These are phyloP conservation scores for Nannoperca obscura DNA, from an alignment of 2,797 vertebrate genomes.

Conservation along the genomic window DNA sequence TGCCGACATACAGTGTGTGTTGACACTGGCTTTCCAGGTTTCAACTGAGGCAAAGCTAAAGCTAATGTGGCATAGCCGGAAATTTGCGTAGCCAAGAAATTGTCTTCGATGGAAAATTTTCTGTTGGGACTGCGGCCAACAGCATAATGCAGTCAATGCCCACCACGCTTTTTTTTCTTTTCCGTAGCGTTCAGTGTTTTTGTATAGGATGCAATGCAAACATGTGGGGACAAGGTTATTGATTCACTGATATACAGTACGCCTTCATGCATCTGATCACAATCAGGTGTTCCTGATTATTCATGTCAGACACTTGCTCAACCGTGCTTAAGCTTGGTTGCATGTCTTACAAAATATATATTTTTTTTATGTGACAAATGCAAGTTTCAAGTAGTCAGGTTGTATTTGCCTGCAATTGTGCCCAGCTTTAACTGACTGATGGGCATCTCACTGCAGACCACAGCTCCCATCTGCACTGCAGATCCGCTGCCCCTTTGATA, in stretches of 20 bases:
- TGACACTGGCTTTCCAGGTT: slow-evolving; percentile 32
- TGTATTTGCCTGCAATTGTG: slow-evolving; percentile 39
- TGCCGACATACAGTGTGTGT: slow-evolving; percentile 25
- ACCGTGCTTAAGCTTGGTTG: slow-evolving; percentile 1
- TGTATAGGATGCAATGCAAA: slow-evolving; percentile 42
- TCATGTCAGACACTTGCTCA: slow-evolving; percentile 44
- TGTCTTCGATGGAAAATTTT: slow-evolving; percentile 44
- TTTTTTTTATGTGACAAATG: slow-evolving; percentile 17
- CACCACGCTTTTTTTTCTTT: slow-evolving; percentile 27
- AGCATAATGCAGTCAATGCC: slow-evolving; percentile 25
- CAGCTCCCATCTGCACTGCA: slow-evolving; percentile 90
- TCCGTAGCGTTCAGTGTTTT: slow-evolving; percentile 27
- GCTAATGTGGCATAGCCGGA: slow-evolving; percentile 38
- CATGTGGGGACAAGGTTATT: slow-evolving; percentile 47
- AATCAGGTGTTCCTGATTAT: slow-evolving; percentile 45
- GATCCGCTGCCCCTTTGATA: slow-evolving; percentile 94
- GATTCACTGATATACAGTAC: slow-evolving; percentile 34
- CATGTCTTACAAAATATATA: slow-evolving; percentile 35
- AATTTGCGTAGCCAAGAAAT: slow-evolving; percentile 43
- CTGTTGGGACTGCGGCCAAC: slow-evolving; percentile 37
- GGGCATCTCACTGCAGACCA: slow-evolving; percentile 80
- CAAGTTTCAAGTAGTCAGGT: slow-evolving; percentile 47
- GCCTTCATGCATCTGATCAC: slow-evolving; percentile 32
- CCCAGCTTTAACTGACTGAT: slow-evolving; percentile 90
- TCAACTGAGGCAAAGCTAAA: slow-evolving; percentile 50